These are phyloP conservation scores for Manis javanica DNA, from an alignment of 2,797 vertebrate genomes.

Conservation along the genomic window DNA sequence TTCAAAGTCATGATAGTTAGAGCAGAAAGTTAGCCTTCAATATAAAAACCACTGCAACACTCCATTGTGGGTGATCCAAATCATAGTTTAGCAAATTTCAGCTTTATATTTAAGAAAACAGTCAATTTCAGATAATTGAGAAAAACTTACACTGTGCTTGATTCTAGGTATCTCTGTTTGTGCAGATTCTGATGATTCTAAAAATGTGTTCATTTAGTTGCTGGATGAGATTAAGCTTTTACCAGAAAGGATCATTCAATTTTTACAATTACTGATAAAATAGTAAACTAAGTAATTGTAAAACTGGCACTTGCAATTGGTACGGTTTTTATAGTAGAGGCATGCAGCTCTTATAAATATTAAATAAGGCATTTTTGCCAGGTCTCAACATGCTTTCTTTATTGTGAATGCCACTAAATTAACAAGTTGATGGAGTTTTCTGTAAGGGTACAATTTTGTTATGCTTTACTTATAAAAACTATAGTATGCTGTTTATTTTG, in stretches of 20 bases:
- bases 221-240: constrained; percentile 79
- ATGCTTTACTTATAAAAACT: constrained; percentile 75
- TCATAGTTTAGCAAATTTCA: constrained; percentile 71
- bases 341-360: constrained; percentile 84
- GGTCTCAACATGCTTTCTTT: constrained; percentile 80
- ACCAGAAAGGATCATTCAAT: constrained; percentile 81
- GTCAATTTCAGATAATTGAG: constrained; percentile 76
- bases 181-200: constrained; percentile 80
- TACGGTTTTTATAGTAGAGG: constrained; percentile 82
- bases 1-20: constrained; percentile 72
- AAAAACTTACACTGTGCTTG: constrained; percentile 85
- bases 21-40: constrained; percentile 73
- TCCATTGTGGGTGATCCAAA: constrained; percentile 77
- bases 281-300: constrained; percentile 76
- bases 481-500: constrained; percentile 78
- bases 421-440: constrained; percentile 79
- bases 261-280: constrained; percentile 82
- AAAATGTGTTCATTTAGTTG: constrained; percentile 69
- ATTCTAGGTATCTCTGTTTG: constrained; percentile 78
- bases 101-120: constrained; percentile 78
- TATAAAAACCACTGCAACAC: constrained; percentile 77
- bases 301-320: constrained; percentile 80
- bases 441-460: constrained; percentile 77
- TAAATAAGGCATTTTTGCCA: constrained; percentile 79
- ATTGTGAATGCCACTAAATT: constrained; percentile 81